A percentile compares a stretch with the other conserved stretches of the same genome.
These are phyloP conservation scores for Cheilosia soror DNA, from an alignment of 2,888 invertebrate species.

Conservation along the genomic window DNA sequence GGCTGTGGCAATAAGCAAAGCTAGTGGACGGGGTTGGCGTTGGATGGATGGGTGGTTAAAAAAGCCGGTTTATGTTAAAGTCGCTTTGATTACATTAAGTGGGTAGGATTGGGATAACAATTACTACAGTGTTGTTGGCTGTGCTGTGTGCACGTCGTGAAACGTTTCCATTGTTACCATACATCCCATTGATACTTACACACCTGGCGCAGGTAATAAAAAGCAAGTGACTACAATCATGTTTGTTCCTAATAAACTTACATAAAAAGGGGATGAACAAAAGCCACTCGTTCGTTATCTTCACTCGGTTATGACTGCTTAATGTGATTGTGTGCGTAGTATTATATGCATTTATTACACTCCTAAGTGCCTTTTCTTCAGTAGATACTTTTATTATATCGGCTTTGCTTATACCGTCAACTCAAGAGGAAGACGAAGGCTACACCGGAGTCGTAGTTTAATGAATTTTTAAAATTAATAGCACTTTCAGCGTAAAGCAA, in stretches of 20 bases:
- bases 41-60: slow-evolving; percentile 31
- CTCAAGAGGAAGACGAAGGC: no score
- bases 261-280: slow-evolving; percentile 25
- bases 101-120: slow-evolving; percentile 54
- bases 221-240: slow-evolving; percentile 16
- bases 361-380: no score
- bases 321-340: slow-evolving; percentile 5
- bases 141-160: slow-evolving; percentile 5
- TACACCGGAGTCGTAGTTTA: no score
- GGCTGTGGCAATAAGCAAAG: background rate
- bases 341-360: slow-evolving; percentile 10
- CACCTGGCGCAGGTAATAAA: slow-evolving; percentile 24
- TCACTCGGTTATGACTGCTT: slow-evolving; percentile 10
- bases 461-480: no score
- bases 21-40: background rate
- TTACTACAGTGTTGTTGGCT: slow-evolving; percentile 50
- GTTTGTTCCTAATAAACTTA: slow-evolving; percentile 16
- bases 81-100: slow-evolving; percentile 58
- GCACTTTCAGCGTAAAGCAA: no score
- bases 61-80: slow-evolving; percentile 29
- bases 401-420: no score
- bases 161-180: slow-evolving; percentile 30
- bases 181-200: slow-evolving; percentile 8
- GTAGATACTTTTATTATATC: no score
- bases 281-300: slow-evolving; percentile 29